Conservation (phyloP, 1,140 invertebrate genomes). For the Drosophila nikananu region DNA sequence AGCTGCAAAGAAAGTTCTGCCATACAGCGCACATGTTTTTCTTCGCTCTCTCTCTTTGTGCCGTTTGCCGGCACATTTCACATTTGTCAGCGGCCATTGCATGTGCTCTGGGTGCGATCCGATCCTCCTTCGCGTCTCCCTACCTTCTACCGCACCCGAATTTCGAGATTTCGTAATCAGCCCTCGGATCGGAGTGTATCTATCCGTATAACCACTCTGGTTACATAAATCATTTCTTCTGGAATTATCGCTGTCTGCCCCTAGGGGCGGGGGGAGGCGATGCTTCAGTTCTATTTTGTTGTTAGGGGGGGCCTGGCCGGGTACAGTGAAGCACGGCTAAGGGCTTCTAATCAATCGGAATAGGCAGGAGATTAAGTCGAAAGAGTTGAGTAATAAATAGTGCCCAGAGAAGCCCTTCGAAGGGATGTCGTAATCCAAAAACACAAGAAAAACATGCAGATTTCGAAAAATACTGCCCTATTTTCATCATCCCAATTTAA, state of each 20-base stretch:
- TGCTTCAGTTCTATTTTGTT: not conserved
- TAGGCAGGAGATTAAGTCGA: too few relatives aligned
- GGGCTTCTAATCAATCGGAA: not conserved
- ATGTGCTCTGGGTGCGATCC: constrained; percentile 16
- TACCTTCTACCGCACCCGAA: not conserved
- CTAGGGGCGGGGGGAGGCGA: not conserved
- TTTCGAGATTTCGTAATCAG: constrained; percentile 48
- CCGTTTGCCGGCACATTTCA: constrained; percentile 53
- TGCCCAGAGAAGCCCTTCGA: not conserved
- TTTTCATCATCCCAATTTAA: not conserved
- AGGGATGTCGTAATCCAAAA: constrained; percentile 7
- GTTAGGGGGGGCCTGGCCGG: constrained; percentile 4
- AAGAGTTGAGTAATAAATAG: not conserved
- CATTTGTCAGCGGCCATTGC: constrained; percentile 32
- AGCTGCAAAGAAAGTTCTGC: constrained; percentile 12
- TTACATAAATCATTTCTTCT: constrained; percentile 80
- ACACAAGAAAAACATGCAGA: not conserved
- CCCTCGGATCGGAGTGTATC: constrained; percentile 21
- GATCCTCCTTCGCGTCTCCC: not conserved
- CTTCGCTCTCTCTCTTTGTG: constrained; percentile 16
- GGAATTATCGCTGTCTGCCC: constrained; percentile 45
- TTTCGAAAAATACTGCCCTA: not conserved
- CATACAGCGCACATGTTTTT: constrained; percentile 67
- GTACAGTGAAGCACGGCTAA: constrained; percentile 2
- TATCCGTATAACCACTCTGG: constrained; percentile 9